Percentiles rank a stretch among this genome's conserved stretches.
Evolutionary conservation across 2,797 vertebrate genomes (phyloP).

Genomic region (Peromyscus melanophrys): DNA sequence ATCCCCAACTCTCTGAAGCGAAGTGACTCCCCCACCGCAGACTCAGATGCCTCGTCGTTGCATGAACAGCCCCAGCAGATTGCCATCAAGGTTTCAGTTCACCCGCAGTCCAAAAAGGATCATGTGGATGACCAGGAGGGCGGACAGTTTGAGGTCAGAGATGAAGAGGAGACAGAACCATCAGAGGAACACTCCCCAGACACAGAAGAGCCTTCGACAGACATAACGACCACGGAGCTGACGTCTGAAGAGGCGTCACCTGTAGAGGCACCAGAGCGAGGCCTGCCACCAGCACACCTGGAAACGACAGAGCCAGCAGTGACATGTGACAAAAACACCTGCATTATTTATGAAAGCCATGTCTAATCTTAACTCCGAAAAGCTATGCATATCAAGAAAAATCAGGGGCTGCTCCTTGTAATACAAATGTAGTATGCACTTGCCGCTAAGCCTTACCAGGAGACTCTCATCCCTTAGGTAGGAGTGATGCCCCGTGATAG

Average conservation of each 20-base stretch:
- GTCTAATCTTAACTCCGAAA: conserved; percentile 92
- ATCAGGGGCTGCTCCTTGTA: conserved; percentile 90
- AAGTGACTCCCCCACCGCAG: conserved; percentile 94
- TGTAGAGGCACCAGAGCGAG: conserved; percentile 19
- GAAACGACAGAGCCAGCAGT: conserved; percentile 80
- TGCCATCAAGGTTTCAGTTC: conserved; percentile 97
- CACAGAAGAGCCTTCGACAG: conserved; percentile 79
- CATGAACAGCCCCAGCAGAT: conserved; percentile 97
- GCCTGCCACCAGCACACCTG: conserved; percentile 55
- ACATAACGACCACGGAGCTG: conserved; percentile 71
- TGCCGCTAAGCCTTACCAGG: conserved; percentile 92
- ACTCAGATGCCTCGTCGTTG: conserved; percentile 96
- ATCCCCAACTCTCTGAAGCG: conserved; percentile 93
- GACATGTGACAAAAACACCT: conserved; percentile 88
- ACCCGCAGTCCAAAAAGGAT: conserved; percentile 91
- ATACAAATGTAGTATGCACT: conserved; percentile 88
- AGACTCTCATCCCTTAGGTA: conserved; percentile 87
- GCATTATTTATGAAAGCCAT: conserved; percentile 97
- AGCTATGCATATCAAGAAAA: conserved; percentile 95
- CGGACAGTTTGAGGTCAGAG: conserved; percentile 85
- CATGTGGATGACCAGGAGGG: conserved; percentile 89
- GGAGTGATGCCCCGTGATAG: conserved; percentile 61
- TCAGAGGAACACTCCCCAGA: conserved; percentile 82
- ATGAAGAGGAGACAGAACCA: conserved; percentile 81
- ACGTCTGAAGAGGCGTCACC: conserved; percentile 74